phyloP scores from a whole-genome alignment of 2,888 invertebrate species.

The Abscondita cerata region DNA sequence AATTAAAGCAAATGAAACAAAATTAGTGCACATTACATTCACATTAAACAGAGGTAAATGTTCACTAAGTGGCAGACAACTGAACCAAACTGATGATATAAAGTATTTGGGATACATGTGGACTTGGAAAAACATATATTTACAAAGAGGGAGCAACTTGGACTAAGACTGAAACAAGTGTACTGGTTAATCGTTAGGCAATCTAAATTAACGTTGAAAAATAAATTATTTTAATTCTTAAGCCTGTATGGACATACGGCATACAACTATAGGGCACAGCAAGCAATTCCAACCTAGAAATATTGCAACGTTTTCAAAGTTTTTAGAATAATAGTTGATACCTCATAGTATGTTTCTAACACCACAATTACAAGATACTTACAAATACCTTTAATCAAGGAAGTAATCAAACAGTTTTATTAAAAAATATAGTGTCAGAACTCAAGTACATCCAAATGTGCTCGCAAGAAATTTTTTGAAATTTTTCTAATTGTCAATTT shows the following conservation, averaged over 20 bases:
- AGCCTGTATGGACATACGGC: neutral
- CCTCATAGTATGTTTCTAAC: neutral
- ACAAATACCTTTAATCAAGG: neutral
- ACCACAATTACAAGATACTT: neutral
- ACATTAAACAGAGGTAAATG: slow-evolving; percentile 1
- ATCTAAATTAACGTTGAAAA: neutral
- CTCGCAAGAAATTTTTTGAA: slow-evolving; percentile 1
- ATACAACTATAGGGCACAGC: slow-evolving; percentile 1
- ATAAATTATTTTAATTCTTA: neutral
- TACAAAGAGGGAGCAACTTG: neutral
- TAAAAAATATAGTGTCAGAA: neutral
- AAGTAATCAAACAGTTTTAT: neutral
- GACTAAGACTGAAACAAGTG: neutral
- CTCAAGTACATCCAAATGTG: slow-evolving; percentile 1
- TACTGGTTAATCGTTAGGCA: too few species aligned
- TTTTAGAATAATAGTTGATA: neutral
- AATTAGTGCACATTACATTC: neutral
- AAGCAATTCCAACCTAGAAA: neutral
- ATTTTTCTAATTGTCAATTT: too few species aligned
- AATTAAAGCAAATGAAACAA: neutral
- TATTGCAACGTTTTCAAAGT: neutral
- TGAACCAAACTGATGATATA: neutral
- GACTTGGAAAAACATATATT: neutral
- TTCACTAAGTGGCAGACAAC: neutral
- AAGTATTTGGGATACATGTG: neutral